phyloP scores from a whole-genome alignment of 1,140 invertebrate genomes.

The Amyelois transitella region DNA sequence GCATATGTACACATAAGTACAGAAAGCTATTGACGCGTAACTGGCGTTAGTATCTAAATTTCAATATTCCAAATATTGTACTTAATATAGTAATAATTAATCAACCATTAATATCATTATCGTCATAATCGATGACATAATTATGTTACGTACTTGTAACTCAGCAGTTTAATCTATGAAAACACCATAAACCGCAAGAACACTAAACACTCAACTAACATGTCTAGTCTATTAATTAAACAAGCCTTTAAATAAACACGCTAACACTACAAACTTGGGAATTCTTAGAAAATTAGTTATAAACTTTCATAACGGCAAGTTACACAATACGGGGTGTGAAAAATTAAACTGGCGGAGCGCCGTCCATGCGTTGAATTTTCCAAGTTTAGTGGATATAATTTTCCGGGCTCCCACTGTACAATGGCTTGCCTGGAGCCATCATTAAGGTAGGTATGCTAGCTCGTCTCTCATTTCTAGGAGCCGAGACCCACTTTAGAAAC shows the following conservation, averaged over 20 bases:
- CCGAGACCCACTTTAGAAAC: neutral
- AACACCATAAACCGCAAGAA: no score
- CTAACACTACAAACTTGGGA: neutral
- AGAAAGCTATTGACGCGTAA: no score
- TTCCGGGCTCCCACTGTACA: constrained; percentile 1
- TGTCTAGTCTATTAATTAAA: neutral
- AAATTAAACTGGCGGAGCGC: neutral
- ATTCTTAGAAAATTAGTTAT: neutral
- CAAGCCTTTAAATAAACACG: neutral
- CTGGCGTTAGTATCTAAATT: neutral
- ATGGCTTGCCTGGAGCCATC: constrained; percentile 1
- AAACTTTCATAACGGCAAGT: neutral
- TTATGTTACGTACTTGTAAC: no score
- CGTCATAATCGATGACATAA: neutral
- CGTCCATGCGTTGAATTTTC: constrained; percentile 2
- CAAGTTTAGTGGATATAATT: constrained; percentile 5
- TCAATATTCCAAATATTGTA: neutral
- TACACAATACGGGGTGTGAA: constrained; percentile 4
- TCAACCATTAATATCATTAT: neutral
- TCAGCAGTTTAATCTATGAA: neutral
- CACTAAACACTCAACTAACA: neutral
- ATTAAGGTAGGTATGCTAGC: constrained; percentile 3
- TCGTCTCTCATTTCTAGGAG: constrained; percentile 1
- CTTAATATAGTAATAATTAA: neutral
- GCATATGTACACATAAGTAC: no score